Conservation (phyloP, 2,797 vertebrate genomes). For the Danio aesculapii region DNA sequence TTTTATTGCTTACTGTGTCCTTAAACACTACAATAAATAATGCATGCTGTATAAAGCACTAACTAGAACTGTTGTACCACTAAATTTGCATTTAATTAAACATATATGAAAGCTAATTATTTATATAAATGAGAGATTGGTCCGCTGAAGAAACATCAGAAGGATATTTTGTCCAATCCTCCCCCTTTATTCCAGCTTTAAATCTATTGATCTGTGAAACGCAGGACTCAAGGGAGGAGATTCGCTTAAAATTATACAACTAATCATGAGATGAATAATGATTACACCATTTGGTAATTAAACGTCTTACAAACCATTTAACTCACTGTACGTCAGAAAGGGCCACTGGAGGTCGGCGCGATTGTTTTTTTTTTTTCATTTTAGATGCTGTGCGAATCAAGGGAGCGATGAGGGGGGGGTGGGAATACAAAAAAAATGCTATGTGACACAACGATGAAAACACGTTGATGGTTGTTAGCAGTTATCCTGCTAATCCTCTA, state of each 20-base stretch:
- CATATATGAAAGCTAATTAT: constrained; percentile 77
- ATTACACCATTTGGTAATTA: constrained; percentile 98
- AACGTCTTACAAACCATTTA: constrained; percentile 96
- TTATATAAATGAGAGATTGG: constrained; percentile 73
- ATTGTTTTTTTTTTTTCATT: constrained; percentile 79
- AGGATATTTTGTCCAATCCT: constrained; percentile 73
- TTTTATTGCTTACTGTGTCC: background rate
- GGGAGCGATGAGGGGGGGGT: background rate
- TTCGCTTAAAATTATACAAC: constrained; percentile 95
- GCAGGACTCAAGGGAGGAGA: constrained; percentile 89
- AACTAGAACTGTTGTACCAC: background rate
- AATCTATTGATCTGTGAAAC: constrained; percentile 99
- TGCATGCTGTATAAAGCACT: background rate
- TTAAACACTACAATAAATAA: constrained; percentile 14
- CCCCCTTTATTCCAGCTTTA: constrained; percentile 70
- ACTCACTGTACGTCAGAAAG: constrained; percentile 86
- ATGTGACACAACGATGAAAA: constrained; percentile 74
- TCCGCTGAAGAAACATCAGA: constrained; percentile 69
- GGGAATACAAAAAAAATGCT: constrained; percentile 54
- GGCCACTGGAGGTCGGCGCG: constrained; percentile 86
- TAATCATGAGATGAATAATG: constrained; percentile 98
- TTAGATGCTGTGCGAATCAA: constrained; percentile 61
- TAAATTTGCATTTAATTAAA: constrained; percentile 76
- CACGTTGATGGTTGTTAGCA: constrained; percentile 75
- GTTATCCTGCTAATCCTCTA: constrained; percentile 72